Percentiles rank a stretch among this genome's conserved stretches.
These are phyloP conservation scores for Greenwoodochromis staneri DNA, from an alignment of 2,113 vertebrate species.

Conservation along the genomic window DNA sequence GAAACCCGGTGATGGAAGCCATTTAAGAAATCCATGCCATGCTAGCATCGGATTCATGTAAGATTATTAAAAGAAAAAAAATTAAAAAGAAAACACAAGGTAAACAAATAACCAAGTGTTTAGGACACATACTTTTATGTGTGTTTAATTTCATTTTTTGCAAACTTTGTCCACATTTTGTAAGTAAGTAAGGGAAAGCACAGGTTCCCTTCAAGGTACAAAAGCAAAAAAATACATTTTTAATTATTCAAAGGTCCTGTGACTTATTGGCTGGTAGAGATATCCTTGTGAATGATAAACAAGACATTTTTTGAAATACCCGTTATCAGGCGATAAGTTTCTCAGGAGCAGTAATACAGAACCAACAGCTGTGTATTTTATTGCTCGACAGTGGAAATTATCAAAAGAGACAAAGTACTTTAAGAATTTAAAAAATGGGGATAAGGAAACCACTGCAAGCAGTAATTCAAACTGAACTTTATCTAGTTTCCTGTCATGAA, in stretches of 20 bases:
- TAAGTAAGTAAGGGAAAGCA: not conserved
- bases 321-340: not conserved
- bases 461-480: not conserved
- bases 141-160: not conserved
- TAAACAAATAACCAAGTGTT: not conserved
- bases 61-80: not conserved
- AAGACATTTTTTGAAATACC: not conserved
- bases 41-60: not conserved
- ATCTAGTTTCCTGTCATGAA: not conserved
- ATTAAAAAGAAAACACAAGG: not conserved
- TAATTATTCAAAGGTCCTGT: not conserved
- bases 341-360: not conserved
- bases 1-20: not conserved
- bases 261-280: not conserved
- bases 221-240: not conserved
- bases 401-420: not conserved
- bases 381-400: constrained; percentile 2
- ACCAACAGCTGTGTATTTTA: not conserved
- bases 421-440: not conserved
- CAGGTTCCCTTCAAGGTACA: not conserved
- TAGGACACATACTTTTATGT: not conserved
- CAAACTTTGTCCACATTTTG: not conserved
- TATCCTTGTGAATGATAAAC: not conserved
- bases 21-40: not conserved
- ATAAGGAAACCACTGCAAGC: not conserved